These are phyloP conservation scores for Plagodis dolabraria DNA, from an alignment of 2,888 invertebrate genomes.

Conservation along the genomic window DNA sequence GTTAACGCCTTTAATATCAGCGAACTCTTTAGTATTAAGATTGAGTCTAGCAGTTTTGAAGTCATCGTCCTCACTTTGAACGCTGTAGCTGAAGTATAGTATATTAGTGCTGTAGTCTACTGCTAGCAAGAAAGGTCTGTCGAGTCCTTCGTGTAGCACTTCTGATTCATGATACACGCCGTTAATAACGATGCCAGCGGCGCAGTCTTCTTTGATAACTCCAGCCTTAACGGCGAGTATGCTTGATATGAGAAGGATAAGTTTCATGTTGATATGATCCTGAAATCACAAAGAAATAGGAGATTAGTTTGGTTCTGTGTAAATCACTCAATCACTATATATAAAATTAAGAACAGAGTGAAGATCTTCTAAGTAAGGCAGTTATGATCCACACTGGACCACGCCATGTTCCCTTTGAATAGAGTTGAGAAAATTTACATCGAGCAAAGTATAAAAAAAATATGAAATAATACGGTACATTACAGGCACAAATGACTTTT, in stretches of 20 bases:
- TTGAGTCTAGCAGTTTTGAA: slow-evolving; percentile 61
- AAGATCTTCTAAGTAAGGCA: no score
- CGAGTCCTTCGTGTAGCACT: slow-evolving; percentile 53
- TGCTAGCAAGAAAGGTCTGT: slow-evolving; percentile 61
- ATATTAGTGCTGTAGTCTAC: slow-evolving; percentile 61
- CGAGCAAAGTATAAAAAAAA: no score
- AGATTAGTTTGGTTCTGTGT: not conserved
- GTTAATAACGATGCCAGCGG: slow-evolving; percentile 49
- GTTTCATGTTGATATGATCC: slow-evolving; percentile 43
- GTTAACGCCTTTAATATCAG: slow-evolving; percentile 51
- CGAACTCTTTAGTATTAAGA: slow-evolving; percentile 60
- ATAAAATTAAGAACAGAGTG: no score
- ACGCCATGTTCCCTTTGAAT: no score
- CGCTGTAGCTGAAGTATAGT: slow-evolving; percentile 67
- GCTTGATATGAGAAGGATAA: slow-evolving; percentile 44
- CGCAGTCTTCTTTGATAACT: slow-evolving; percentile 53
- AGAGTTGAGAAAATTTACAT: no score
- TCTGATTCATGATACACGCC: slow-evolving; percentile 56
- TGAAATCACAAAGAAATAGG: not conserved
- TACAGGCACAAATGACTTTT: no score
- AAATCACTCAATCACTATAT: not conserved
- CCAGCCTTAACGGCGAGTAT: slow-evolving; percentile 49
- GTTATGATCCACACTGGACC: no score
- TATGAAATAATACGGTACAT: no score
- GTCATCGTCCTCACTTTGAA: slow-evolving; percentile 48